These are phyloP conservation scores for Halichoeres trimaculatus DNA, from an alignment of 2,113 vertebrate species.

Conservation along the genomic window DNA sequence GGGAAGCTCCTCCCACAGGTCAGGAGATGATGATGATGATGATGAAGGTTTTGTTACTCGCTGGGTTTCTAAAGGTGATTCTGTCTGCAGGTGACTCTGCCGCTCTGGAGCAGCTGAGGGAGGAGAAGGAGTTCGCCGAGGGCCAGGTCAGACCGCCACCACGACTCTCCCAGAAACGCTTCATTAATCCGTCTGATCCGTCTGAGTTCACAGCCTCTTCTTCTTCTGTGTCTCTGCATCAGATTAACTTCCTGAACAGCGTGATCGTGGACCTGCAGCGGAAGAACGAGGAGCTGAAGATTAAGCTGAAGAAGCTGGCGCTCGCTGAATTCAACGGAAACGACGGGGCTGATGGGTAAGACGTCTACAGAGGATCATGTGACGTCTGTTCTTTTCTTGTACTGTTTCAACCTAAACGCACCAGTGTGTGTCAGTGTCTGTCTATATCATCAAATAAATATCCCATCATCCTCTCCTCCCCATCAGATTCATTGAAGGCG, in stretches of 20 bases:
- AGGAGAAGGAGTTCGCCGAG: constrained; percentile 90
- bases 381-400: no score
- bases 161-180: neutral
- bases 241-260: constrained; percentile 98
- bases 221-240: neutral
- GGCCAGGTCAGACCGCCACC: constrained; percentile 86
- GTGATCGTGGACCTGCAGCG: constrained; percentile 96
- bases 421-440: no score
- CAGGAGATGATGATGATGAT: neutral
- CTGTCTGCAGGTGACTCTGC: constrained; percentile 79
- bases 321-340: constrained; percentile 93
- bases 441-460: no score
- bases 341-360: constrained; percentile 88
- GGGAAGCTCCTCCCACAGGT: constrained; percentile 66
- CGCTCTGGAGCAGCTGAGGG: constrained; percentile 84
- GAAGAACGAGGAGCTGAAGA: constrained; percentile 93
- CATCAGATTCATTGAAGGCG: constrained; percentile 34
- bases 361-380: neutral
- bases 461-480: neutral
- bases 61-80: neutral
- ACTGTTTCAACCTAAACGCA: no score
- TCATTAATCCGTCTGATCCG: neutral
- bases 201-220: neutral
- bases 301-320: constrained; percentile 92
- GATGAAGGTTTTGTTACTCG: rapidly evolving